Evolutionary conservation across 2,888 invertebrate species (phyloP).

Genomic region (Microplitis manilae): DNA sequence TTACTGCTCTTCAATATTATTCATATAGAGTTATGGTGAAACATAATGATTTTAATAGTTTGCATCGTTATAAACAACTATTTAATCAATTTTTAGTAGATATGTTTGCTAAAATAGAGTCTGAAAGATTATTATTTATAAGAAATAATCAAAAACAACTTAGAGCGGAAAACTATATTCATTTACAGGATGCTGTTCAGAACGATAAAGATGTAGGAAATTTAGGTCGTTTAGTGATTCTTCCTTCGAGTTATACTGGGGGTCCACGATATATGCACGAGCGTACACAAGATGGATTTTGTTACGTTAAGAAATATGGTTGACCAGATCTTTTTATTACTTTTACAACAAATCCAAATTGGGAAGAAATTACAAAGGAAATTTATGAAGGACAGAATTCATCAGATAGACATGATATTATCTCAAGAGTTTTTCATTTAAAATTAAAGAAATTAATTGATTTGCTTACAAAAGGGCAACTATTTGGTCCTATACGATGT

Average conservation of each 20-base stretch:
- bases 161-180: constrained; percentile 56
- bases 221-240: constrained; percentile 55
- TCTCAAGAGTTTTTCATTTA: constrained; percentile 51
- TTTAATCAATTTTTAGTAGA: constrained; percentile 65
- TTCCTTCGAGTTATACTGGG: constrained; percentile 58
- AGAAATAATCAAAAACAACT: too few species aligned
- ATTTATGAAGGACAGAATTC: constrained; percentile 53
- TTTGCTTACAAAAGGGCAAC: constrained; percentile 47
- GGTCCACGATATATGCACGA: constrained; percentile 40
- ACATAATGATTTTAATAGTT: too few species aligned
- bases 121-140: constrained; percentile 45
- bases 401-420: constrained; percentile 57
- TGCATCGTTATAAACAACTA: constrained; percentile 49
- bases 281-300: constrained; percentile 59
- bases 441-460: constrained; percentile 48
- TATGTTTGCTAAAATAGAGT: constrained; percentile 68
- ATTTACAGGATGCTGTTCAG: constrained; percentile 59
- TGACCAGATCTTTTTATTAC: constrained; percentile 17
- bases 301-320: constrained; percentile 57
- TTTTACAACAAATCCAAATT: background rate
- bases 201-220: constrained; percentile 54
- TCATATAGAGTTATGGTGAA: too few species aligned
- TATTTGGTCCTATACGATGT: constrained; percentile 55
- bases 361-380: constrained; percentile 26
- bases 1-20: too few species aligned